Conservation (phyloP, 2,113 vertebrate species). For the Pomatostomus ruficeps region DNA sequence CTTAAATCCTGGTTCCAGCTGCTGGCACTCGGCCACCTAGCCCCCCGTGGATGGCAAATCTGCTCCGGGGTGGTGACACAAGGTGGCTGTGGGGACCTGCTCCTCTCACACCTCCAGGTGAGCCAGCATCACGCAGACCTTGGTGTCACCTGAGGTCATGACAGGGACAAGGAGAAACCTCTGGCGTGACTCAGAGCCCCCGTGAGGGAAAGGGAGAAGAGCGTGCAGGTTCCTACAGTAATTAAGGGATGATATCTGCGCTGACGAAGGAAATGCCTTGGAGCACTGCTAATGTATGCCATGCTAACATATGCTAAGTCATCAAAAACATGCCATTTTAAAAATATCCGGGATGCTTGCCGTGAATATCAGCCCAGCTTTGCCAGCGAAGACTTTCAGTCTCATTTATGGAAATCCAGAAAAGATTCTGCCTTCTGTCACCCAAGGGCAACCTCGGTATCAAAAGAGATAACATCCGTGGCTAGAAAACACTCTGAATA, state of each 20-base stretch:
- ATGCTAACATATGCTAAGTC: slow-evolving; percentile 22
- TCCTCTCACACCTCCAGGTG: background rate
- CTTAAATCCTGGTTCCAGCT: background rate
- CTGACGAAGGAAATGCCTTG: background rate
- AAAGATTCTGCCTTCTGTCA: slow-evolving; percentile 33
- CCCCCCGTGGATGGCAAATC: accelerated
- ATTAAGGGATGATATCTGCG: background rate
- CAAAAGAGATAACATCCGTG: background rate
- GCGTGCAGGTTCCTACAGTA: background rate
- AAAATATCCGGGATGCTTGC: slow-evolving; percentile 3
- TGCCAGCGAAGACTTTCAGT: background rate
- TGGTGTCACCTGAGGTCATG: background rate
- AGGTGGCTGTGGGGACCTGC: background rate
- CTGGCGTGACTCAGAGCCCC: background rate
- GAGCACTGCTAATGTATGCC: background rate
- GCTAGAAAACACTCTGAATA: background rate
- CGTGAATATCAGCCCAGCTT: background rate
- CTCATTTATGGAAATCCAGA: slow-evolving; percentile 34
- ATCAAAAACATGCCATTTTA: slow-evolving; percentile 8
- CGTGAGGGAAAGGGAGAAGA: background rate
- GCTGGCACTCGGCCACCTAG: background rate
- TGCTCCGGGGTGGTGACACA: accelerated
- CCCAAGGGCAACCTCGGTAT: slow-evolving; percentile 21
- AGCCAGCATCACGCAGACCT: accelerated
- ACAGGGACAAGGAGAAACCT: background rate